Evolutionary conservation across 2,797 vertebrate species (phyloP).

Genomic region (Acrossocheilus fasciatus): DNA sequence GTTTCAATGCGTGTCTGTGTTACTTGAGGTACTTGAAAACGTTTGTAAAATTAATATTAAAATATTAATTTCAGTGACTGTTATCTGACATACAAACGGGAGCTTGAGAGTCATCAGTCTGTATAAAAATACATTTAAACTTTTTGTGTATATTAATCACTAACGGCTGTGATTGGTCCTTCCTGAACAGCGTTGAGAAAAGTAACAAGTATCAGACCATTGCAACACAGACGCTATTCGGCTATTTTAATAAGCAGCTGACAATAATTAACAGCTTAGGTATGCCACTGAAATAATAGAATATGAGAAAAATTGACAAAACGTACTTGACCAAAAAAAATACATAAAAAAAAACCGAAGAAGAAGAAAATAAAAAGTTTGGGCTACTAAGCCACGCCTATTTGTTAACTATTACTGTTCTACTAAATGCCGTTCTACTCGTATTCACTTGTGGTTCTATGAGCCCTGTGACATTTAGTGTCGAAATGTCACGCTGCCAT

Average conservation of each 20-base stretch:
- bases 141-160: neutral
- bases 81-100: neutral
- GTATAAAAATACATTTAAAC: neutral
- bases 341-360: neutral
- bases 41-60: neutral
- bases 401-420: neutral
- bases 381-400: neutral
- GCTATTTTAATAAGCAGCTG: neutral
- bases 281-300: neutral
- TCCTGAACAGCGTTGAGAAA: neutral
- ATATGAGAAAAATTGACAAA: neutral
- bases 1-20: neutral
- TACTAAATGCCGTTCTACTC: neutral
- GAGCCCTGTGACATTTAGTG: neutral
- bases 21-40: neutral
- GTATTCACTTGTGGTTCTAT: neutral
- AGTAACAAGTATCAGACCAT: neutral
- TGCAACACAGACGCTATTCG: neutral
- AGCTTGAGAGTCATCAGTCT: neutral
- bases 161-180: constrained; percentile 7
- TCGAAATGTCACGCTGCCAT: neutral
- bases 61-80: neutral
- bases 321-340: neutral
- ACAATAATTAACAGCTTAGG: neutral
- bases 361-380: too few relatives aligned